phyloP scores from a whole-genome alignment of 2,113 vertebrate species.

The Mirza zaza region DNA sequence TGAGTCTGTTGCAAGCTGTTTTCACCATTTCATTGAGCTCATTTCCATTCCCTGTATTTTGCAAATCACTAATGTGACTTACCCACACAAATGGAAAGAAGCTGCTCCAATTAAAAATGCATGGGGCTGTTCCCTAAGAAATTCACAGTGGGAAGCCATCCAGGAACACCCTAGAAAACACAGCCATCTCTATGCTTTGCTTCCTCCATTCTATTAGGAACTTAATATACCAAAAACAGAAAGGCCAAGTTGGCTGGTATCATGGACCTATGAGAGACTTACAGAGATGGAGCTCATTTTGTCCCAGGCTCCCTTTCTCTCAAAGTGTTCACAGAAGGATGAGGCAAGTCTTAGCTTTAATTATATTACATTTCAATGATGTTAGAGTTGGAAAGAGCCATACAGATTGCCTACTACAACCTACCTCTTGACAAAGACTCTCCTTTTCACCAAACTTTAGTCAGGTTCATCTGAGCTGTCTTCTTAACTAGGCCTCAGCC shows the following conservation, averaged over 20 bases:
- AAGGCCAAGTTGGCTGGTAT: not conserved
- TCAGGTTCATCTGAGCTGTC: not conserved
- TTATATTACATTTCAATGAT: not conserved
- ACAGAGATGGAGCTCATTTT: not conserved
- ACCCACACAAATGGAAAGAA: conserved; percentile 53
- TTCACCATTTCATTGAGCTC: conserved; percentile 55
- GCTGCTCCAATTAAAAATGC: conserved; percentile 21
- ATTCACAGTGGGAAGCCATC: conserved; percentile 29
- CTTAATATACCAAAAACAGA: conserved; percentile 18
- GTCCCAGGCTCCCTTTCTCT: not conserved
- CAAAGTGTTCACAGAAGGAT: not conserved
- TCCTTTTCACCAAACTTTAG: not conserved
- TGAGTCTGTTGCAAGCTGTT: conserved; percentile 39
- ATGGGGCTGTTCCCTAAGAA: conserved; percentile 42
- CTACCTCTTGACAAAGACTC: not conserved
- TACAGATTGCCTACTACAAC: not conserved
- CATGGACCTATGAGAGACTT: not conserved
- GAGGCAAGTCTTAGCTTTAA: not conserved
- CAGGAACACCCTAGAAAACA: conserved; percentile 23
- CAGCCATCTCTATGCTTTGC: conserved; percentile 10
- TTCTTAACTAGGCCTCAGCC: not conserved
- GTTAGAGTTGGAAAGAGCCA: not conserved
- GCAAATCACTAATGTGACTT: conserved; percentile 38
- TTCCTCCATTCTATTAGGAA: conserved; percentile 43
- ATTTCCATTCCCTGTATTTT: conserved; percentile 47